Evolutionary conservation across 2,113 vertebrate species (phyloP).

Genomic region (Triplophysa siluroides): DNA sequence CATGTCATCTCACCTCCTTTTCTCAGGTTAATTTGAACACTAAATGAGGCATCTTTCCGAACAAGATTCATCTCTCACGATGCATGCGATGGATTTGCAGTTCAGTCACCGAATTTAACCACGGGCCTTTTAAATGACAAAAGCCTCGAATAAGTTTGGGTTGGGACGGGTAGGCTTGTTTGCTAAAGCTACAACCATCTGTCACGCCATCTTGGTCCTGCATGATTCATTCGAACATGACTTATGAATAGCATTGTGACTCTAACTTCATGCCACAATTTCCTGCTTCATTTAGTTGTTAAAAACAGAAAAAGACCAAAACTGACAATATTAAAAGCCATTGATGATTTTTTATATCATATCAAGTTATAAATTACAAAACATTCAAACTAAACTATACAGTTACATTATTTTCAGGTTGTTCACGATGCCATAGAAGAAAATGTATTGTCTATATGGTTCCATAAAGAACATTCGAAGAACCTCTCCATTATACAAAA

Average conservation of each 20-base stretch:
- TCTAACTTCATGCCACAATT: conserved; percentile 5
- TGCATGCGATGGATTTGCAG: background rate
- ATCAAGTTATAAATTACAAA: no score
- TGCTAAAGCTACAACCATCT: conserved; percentile 22
- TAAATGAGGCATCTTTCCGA: background rate
- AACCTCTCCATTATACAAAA: no score
- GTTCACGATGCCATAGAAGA: no score
- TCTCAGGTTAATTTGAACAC: background rate
- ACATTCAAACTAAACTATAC: no score
- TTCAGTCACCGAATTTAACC: background rate
- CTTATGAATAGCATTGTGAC: conserved; percentile 10
- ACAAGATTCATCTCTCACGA: background rate
- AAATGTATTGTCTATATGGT: no score
- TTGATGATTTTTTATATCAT: background rate
- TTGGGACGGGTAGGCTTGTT: conserved; percentile 12
- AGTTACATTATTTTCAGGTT: no score
- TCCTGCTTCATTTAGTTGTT: conserved; percentile 1
- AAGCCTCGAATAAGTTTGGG: background rate
- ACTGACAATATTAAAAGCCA: background rate
- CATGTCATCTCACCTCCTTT: background rate
- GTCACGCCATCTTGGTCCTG: conserved; percentile 24
- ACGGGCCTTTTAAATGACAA: background rate
- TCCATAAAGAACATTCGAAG: no score
- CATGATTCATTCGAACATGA: conserved; percentile 28
- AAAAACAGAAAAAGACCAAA: background rate